Percentiles rank a stretch among this genome's conserved stretches.
These are phyloP conservation scores for Eurytemora carolleeae DNA, from an alignment of 1,140 invertebrate species.

Conservation along the genomic window DNA sequence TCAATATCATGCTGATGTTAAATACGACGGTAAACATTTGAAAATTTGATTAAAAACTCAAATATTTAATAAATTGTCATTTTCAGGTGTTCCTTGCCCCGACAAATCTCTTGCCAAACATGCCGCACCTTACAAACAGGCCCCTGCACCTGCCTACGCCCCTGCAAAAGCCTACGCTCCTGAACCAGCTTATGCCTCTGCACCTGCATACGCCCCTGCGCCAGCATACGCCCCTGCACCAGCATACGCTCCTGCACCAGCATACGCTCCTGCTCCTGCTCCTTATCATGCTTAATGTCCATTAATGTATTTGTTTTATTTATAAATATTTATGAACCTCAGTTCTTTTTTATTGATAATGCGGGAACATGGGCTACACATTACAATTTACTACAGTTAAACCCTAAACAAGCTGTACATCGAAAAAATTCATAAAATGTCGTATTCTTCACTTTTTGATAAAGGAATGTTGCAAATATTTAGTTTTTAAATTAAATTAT, in stretches of 20 bases:
- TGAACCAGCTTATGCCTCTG: not conserved
- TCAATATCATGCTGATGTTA: slow-evolving; percentile 14
- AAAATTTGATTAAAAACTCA: too few species aligned
- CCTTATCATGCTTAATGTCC: not conserved
- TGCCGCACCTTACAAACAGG: too few species aligned
- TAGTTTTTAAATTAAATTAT: too few species aligned
- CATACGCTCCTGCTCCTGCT: not conserved
- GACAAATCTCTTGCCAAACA: not conserved
- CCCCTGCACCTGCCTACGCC: not conserved
- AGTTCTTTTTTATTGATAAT: too few species aligned
- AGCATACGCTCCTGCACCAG: not conserved
- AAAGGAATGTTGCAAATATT: too few species aligned
- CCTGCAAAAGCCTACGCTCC: not conserved
- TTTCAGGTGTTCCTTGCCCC: not conserved
- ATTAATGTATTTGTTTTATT: too few species aligned
- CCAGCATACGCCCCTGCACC: not conserved
- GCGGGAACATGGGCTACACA: too few species aligned
- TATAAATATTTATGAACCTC: too few species aligned
- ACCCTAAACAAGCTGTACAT: too few species aligned
- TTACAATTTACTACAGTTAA: too few species aligned
- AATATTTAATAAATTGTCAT: not conserved
- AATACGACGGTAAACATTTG: slow-evolving; percentile 15
- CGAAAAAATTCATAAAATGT: too few species aligned
- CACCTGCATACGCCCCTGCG: not conserved
- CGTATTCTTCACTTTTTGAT: too few species aligned